A percentile compares a stretch with the other conserved stretches of the same genome.
Evolutionary conservation across 2,797 vertebrate genomes (phyloP).

Genomic region (Smutsia temminckii): DNA sequence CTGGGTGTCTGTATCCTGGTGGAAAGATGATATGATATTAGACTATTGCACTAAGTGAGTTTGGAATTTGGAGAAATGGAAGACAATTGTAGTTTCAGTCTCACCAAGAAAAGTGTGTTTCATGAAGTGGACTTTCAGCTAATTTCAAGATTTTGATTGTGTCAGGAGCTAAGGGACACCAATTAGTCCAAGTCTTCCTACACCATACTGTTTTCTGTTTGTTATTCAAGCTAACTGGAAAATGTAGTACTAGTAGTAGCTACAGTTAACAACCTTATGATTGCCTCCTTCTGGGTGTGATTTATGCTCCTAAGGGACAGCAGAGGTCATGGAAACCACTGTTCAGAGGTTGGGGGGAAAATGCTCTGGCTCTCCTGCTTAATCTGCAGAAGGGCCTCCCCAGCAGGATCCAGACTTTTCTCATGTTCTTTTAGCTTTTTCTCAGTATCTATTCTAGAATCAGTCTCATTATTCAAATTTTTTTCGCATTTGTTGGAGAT

Average conservation of each 20-base stretch:
- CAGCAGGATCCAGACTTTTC: not conserved
- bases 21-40: not conserved
- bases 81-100: not conserved
- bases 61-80: not conserved
- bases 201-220: not conserved
- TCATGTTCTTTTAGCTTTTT: not conserved
- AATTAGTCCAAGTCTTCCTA: not conserved
- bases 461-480: not conserved
- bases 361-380: not conserved
- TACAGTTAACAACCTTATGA: not conserved
- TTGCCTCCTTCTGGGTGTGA: not conserved
- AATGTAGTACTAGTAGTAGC: not conserved
- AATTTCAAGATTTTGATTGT: not conserved
- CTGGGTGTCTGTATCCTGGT: not conserved
- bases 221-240: conserved; percentile 41
- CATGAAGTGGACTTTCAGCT: not conserved
- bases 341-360: not conserved
- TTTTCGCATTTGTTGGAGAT: not conserved
- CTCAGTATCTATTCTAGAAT: not conserved
- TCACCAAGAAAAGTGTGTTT: not conserved
- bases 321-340: not conserved
- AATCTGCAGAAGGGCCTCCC: not conserved
- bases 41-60: not conserved
- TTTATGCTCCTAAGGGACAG: not conserved
- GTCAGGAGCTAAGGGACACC: not conserved